Conservation (phyloP, 2,888 invertebrate species). For the Eustalomyia histrio region DNA sequence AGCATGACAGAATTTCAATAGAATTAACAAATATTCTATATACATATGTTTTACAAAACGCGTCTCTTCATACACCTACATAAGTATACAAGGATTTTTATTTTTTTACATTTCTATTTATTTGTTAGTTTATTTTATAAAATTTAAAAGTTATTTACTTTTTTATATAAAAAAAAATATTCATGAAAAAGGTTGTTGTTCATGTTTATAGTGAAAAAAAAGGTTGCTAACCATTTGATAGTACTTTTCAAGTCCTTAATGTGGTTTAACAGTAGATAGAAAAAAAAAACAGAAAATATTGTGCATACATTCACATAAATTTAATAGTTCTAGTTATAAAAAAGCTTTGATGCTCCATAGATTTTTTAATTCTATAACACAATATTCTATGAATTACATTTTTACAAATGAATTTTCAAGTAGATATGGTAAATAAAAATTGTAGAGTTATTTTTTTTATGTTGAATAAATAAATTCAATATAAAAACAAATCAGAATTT, state of each 20-base stretch:
- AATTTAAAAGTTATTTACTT: constrained; percentile 8
- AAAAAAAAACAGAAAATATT: constrained; percentile 4
- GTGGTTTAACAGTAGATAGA: constrained; percentile 30
- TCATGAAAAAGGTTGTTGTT: constrained; percentile 1
- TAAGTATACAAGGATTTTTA: constrained; percentile 17
- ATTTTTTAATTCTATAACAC: constrained; percentile 26
- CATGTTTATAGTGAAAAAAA: constrained; percentile 17
- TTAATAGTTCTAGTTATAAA: constrained; percentile 51
- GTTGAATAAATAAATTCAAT: not conserved
- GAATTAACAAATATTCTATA: constrained; percentile 72
- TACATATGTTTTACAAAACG: constrained; percentile 63
- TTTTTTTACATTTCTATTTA: constrained; percentile 15
- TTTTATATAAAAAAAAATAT: not conserved
- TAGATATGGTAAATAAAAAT: not conserved
- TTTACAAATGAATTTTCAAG: constrained; percentile 3
- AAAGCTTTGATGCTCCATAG: constrained; percentile 55
- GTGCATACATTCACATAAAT: constrained; percentile 18
- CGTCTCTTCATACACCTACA: constrained; percentile 26
- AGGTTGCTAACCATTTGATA: constrained; percentile 32
- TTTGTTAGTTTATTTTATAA: not conserved
- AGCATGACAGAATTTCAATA: constrained; percentile 75
- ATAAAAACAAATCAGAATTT: not conserved
- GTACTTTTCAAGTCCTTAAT: constrained; percentile 41
- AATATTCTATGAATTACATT: constrained; percentile 16
- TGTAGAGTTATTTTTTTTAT: not conserved